Base-by-base conservation (phyloP, 2,113 vertebrate genomes). In the Phylloscopus whistleri region DNA sequence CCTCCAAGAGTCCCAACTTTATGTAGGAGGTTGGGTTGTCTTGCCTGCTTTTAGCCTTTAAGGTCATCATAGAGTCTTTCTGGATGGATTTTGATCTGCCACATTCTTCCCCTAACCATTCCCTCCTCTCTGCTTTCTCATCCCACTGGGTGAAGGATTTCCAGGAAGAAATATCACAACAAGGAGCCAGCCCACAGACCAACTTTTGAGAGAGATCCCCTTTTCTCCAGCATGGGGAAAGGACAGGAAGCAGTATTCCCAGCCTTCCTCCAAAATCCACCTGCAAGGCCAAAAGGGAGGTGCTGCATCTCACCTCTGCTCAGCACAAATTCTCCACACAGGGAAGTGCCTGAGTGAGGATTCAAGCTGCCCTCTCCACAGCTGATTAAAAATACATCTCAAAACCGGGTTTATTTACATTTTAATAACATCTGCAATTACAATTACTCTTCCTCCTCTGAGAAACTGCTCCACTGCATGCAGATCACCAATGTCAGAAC, bases 351-450 rank as follows among this genome's bases (percentile, higher is more conserved):
- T 78, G 58, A 39, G 30, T 84, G 62, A 81, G 72, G 91, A 81
- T 62, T 67, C 58, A 16, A 89, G 72, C 85, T 92, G 69, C 23
- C 79, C 88, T 88, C 93, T 95, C 81, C 90, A 93, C 49, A 67
- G 84, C 10, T 90, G 93, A 96, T 96, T 97, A 94, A 97, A 97
- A 95, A 93, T 84, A 91, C 64, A 81, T 95, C 87, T 60, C 60
- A 90, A 91, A 96, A 23, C 66, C 39, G 91, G 74, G 44, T 95
- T 93, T 96, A 96, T 95, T 97, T 96, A 96, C 96, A 97, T 95
- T 97, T 97, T 97, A 97, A 97, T 97, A 96, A 69, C 93, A 95
- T 97, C 94, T 97, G 95, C 95, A 96, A 96, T 97, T 96, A 96
- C 89, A 96, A 97, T 97, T 96, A 82, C 93, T 66, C 68, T 82